Percentiles rank a stretch among this genome's conserved stretches.
These are phyloP conservation scores for Lanistes nyassanus DNA, from an alignment of 1,140 invertebrate genomes.

Conservation along the genomic window DNA sequence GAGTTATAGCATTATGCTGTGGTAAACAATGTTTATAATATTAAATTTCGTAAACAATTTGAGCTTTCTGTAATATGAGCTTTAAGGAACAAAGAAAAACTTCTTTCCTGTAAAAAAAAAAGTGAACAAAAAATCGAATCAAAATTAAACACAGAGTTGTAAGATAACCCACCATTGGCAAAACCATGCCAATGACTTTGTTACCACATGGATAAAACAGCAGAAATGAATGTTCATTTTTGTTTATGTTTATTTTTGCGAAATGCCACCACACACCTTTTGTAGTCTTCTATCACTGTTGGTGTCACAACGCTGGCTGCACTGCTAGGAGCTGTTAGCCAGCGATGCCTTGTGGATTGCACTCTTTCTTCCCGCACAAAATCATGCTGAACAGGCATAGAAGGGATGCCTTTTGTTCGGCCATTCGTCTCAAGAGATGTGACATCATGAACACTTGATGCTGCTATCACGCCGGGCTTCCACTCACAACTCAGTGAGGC, in stretches of 20 bases:
- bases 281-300: slow-evolving; percentile 34
- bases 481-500: slow-evolving; percentile 48
- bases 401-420: slow-evolving; percentile 31
- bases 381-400: slow-evolving; percentile 45
- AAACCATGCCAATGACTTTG: no score
- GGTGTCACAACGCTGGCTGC: slow-evolving; percentile 31
- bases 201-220: no score
- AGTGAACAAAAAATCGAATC: no score
- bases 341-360: slow-evolving; percentile 12
- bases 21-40: no score
- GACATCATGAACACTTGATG: slow-evolving; percentile 32
- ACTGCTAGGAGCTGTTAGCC: slow-evolving; percentile 20
- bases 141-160: no score
- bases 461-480: slow-evolving; percentile 50
- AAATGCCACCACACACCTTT: slow-evolving; percentile 18
- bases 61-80: background rate
- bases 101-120: background rate
- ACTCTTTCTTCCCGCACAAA: slow-evolving; percentile 36
- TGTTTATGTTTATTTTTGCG: background rate
- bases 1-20: no score
- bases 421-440: slow-evolving; percentile 18
- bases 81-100: background rate
- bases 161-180: no score
- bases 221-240: no score
- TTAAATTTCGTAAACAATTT: no score